Base-by-base conservation (phyloP, 2,888 invertebrate genomes). In the Pseudococcus jackbeardsleyi region DNA sequence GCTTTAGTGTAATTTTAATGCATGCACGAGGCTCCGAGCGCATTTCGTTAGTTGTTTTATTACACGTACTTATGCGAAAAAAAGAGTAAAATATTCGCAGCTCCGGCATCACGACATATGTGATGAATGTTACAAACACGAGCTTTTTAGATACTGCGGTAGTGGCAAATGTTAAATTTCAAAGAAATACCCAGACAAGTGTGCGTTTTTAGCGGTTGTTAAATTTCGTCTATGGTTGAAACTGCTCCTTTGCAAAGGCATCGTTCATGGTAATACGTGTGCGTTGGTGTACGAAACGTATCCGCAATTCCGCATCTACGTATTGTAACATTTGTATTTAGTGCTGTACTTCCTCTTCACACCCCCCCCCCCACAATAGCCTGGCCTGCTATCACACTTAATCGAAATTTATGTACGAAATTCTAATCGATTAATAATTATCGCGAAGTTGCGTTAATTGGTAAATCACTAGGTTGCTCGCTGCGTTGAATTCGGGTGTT, bases 401-500 rank as follows among this genome's bases (percentile, higher is more conserved):
- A 79, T 79, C 42, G 79, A 79, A 79, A 79, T 79, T 79, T 79
- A 79, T 79, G 79, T 79, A 79, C 39, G 42, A 42, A 79, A 42
- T 79, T 79, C 42, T 42, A 79, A 79, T 79, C 79, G 79, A 79
- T 79, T 79, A 42, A 79, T 79, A 42, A 79, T 79, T 42, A 42
- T 42, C 42, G 79, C 79, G 42, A 79, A 79, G 42, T 79, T 42
- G 9, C 42, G 79, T 79, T 79, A 79, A 79, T 79, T 42, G 79
- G 19, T n/a, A 79, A 42, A 79, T 42, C 79, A 79, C 12, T n/a
- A 11, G 7, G 79, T 39, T 79, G 42, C 17, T 42, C 15, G 26
- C 26, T 33, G 26, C 26, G 26, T 33, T 33, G 26, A 33, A 33
- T 33, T 33, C 26, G 26, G 11, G 42, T 79, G 39, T 79, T 42